Evolutionary conservation across 2,888 invertebrate genomes (phyloP).

Genomic region (Pachydiplax longipennis): DNA sequence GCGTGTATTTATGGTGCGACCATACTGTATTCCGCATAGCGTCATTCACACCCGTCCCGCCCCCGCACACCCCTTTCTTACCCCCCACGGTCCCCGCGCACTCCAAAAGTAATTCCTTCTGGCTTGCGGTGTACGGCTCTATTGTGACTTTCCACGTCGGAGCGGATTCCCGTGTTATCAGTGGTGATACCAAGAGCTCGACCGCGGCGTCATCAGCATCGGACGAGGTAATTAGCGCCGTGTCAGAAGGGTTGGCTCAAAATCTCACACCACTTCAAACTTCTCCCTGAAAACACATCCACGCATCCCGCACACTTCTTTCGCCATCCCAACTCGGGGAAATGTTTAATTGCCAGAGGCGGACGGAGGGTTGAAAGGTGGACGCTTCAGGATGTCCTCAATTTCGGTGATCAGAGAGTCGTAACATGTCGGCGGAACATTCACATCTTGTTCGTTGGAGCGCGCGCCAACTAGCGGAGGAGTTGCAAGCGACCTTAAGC

Average conservation of each 20-base stretch:
- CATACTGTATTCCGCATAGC: not conserved
- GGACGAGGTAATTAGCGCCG: conserved; percentile 35
- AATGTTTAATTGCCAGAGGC: not conserved
- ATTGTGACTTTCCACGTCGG: conserved; percentile 41
- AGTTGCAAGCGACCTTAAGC: not conserved
- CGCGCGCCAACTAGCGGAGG: not conserved
- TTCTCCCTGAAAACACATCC: not conserved
- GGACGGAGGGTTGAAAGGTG: not conserved
- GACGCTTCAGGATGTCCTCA: not conserved
- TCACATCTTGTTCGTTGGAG: not conserved
- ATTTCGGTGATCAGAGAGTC: not conserved
- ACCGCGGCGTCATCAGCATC: conserved; percentile 18
- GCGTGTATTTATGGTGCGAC: not conserved
- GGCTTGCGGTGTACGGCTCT: conserved; percentile 22
- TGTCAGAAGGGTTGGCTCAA: conserved; percentile 8
- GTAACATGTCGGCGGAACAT: not conserved
- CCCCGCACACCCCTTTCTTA: not conserved
- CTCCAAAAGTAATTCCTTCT: conserved; percentile 40
- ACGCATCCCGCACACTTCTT: not conserved
- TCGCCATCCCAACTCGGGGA: not conserved
- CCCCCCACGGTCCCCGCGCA: not conserved
- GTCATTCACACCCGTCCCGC: conserved; percentile 14
- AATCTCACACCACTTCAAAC: conserved; percentile 16
- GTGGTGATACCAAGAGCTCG: conserved; percentile 33
- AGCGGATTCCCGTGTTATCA: conserved; percentile 41